These are phyloP conservation scores for Pseudomyrmex cubaensis DNA, from an alignment of 1,140 invertebrate genomes.

Conservation along the genomic window DNA sequence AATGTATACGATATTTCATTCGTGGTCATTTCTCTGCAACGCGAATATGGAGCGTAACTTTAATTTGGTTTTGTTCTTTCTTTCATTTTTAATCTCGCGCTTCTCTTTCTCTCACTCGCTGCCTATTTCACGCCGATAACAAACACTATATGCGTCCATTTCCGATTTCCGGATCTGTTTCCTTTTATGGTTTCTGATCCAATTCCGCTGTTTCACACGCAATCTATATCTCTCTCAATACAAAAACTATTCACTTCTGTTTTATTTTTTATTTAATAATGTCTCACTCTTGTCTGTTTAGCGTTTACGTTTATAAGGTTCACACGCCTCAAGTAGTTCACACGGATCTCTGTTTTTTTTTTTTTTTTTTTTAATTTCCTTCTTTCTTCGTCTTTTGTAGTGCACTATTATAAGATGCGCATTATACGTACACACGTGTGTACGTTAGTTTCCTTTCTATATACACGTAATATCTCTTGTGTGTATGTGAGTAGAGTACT, in stretches of 20 bases:
- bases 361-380: not conserved
- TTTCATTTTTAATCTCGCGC: not conserved
- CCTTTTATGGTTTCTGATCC: slow-evolving; percentile 50
- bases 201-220: slow-evolving; percentile 58
- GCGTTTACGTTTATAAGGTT: slow-evolving; percentile 53
- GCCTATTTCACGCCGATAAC: not conserved
- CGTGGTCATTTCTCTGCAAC: not conserved
- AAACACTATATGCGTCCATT: slow-evolving; percentile 72
- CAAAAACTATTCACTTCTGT: slow-evolving; percentile 77
- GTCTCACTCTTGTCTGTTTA: slow-evolving; percentile 71
- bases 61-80: too few relatives aligned
- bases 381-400: slow-evolving; percentile 38
- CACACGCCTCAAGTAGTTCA: slow-evolving; percentile 27
- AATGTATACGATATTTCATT: not conserved
- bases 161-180: slow-evolving; percentile 78
- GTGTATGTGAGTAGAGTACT: slow-evolving; percentile 48
- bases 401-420: slow-evolving; percentile 32
- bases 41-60: not conserved
- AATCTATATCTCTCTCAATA: slow-evolving; percentile 68
- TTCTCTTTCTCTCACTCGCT: slow-evolving; percentile 11
- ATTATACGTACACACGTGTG: slow-evolving; percentile 10
- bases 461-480: slow-evolving; percentile 44
- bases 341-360: slow-evolving; percentile 37
- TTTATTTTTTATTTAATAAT: slow-evolving; percentile 68
- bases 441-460: slow-evolving; percentile 23